Conservation (phyloP, 2,113 vertebrate species). For the Martes martes region DNA sequence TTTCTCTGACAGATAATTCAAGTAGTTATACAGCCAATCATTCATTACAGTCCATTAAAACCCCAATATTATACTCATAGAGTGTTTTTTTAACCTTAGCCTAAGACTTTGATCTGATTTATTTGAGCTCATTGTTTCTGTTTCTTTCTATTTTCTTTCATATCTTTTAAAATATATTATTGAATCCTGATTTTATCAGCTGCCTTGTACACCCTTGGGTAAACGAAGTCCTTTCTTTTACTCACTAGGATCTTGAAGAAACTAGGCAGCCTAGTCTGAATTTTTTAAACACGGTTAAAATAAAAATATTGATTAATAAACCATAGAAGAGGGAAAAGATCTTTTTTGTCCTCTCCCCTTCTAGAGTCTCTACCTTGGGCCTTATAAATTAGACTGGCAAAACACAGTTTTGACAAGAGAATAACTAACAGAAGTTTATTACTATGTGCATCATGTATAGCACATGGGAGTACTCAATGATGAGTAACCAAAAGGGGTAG, state of each 20-base stretch:
- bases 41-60: not conserved
- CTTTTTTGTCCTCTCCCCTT: not conserved
- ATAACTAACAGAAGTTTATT: not conserved
- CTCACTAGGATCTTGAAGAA: not conserved
- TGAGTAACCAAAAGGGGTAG: not conserved
- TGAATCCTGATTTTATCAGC: conserved; percentile 6
- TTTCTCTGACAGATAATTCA: not conserved
- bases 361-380: not conserved
- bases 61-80: not conserved
- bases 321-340: not conserved
- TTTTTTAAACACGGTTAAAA: conserved; percentile 19
- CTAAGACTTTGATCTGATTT: not conserved
- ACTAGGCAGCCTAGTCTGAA: not conserved
- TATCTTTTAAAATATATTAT: not conserved
- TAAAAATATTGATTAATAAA: not conserved
- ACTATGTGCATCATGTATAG: not conserved
- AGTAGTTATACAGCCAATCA: not conserved
- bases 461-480: not conserved
- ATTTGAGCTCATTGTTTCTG: conserved; percentile 18
- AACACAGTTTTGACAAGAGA: not conserved
- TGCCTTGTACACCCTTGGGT: not conserved
- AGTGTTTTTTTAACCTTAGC: not conserved
- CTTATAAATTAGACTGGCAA: not conserved
- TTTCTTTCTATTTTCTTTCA: not conserved
- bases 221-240: not conserved